Conservation (phyloP, 2,113 vertebrate species). For the Crotalus helleri region DNA sequence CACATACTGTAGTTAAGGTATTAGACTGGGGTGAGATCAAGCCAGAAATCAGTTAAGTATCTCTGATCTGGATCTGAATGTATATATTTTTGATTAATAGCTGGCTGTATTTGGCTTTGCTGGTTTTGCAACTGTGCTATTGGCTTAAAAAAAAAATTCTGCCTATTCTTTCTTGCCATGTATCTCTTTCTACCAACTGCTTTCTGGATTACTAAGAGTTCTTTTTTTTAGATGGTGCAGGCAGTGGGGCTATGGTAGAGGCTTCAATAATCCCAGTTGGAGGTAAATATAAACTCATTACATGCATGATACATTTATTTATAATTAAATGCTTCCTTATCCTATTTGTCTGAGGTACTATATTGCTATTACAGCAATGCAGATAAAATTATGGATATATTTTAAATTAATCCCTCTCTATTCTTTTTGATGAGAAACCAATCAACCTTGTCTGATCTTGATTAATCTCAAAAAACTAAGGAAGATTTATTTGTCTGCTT, state of each 20-base stretch:
- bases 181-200: neutral
- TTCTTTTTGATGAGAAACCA: neutral
- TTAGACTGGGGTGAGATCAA: neutral
- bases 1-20: neutral
- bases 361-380: neutral
- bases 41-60: neutral
- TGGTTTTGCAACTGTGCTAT: neutral
- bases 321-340: neutral
- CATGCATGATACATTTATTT: neutral
- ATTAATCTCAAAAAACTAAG: neutral
- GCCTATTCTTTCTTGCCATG: neutral
- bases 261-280: conserved; percentile 21
- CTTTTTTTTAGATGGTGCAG: neutral
- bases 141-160: neutral
- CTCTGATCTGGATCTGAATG: neutral
- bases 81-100: neutral
- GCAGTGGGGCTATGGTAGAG: neutral
- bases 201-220: neutral
- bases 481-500: neutral
- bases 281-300: neutral
- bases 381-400: neutral
- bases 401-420: neutral
- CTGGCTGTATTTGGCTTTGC: neutral
- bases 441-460: neutral
- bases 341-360: neutral